Evolutionary conservation across 2,797 vertebrate species (phyloP).

Genomic region (Leptoclinus maculatus): DNA sequence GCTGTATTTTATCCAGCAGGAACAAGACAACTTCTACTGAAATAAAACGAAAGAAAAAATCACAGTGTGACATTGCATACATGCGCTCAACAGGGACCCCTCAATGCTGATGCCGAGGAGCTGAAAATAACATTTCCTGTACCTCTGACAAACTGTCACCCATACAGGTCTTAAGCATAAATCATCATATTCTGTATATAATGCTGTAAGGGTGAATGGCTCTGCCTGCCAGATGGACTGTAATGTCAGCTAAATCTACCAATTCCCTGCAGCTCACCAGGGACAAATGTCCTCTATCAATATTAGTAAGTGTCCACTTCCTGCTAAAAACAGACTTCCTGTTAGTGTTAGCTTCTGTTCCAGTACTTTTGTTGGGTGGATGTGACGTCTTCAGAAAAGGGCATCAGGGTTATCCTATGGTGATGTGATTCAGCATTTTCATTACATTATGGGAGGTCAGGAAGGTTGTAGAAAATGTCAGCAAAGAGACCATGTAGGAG

Average conservation of each 20-base stretch:
- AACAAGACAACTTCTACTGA: neutral
- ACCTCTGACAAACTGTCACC: slow-evolving; percentile 66
- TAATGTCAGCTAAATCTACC: slow-evolving; percentile 83
- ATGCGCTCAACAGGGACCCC: slow-evolving; percentile 41
- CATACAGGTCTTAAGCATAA: slow-evolving; percentile 71
- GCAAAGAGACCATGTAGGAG: neutral
- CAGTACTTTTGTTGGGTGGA: slow-evolving; percentile 14
- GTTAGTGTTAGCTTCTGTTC: slow-evolving; percentile 20
- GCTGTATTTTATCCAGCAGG: slow-evolving; percentile 1
- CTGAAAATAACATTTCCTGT: slow-evolving; percentile 71
- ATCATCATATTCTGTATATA: slow-evolving; percentile 73
- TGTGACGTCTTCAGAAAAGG: slow-evolving; percentile 40
- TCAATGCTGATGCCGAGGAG: slow-evolving; percentile 63
- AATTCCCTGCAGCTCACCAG: slow-evolving; percentile 62
- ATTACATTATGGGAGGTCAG: slow-evolving; percentile 5
- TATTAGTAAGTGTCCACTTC: slow-evolving; percentile 80
- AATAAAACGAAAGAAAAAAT: slow-evolving; percentile 1
- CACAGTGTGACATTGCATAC: slow-evolving; percentile 34
- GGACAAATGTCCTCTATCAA: slow-evolving; percentile 80
- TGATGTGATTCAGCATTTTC: slow-evolving; percentile 49
- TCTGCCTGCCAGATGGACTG: slow-evolving; percentile 60
- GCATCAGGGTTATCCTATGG: slow-evolving; percentile 11
- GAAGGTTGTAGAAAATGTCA: neutral
- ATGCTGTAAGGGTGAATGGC: slow-evolving; percentile 62
- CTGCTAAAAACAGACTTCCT: slow-evolving; percentile 76